Conservation (phyloP, 1,140 invertebrate species). For the Rhagoletis zephyria region DNA sequence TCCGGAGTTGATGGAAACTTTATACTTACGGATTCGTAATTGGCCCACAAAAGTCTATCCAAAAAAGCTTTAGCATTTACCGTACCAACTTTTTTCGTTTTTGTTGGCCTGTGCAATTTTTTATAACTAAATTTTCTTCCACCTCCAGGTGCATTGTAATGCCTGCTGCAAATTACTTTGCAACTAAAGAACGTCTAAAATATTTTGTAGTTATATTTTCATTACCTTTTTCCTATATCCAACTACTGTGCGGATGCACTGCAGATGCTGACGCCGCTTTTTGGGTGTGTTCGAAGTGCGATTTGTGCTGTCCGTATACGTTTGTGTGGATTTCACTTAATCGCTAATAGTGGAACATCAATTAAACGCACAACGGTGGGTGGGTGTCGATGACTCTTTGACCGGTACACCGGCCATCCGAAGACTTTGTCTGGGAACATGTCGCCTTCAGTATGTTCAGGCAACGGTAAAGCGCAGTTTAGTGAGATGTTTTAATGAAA, state of each 20-base stretch:
- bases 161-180: too few relatives aligned
- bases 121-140: too few relatives aligned
- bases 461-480: too few relatives aligned
- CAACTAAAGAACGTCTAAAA: too few relatives aligned
- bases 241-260: background rate
- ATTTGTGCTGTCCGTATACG: background rate
- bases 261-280: background rate
- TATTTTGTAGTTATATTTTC: too few relatives aligned
- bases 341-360: background rate
- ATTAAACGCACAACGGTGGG: constrained; percentile 34
- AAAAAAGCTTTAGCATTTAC: too few relatives aligned
- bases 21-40: too few relatives aligned
- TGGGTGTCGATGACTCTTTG: constrained; percentile 46
- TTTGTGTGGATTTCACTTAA: background rate
- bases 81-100: too few relatives aligned
- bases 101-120: too few relatives aligned
- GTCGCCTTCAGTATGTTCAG: background rate
- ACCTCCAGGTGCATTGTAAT: too few relatives aligned
- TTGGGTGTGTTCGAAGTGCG: background rate
- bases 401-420: constrained; percentile 14
- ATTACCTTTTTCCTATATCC: background rate
- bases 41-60: too few relatives aligned
- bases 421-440: background rate
- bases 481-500: background rate
- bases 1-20: too few relatives aligned